phyloP scores from a whole-genome alignment of 2,113 vertebrate genomes.

The Anthoscopus minutus region DNA sequence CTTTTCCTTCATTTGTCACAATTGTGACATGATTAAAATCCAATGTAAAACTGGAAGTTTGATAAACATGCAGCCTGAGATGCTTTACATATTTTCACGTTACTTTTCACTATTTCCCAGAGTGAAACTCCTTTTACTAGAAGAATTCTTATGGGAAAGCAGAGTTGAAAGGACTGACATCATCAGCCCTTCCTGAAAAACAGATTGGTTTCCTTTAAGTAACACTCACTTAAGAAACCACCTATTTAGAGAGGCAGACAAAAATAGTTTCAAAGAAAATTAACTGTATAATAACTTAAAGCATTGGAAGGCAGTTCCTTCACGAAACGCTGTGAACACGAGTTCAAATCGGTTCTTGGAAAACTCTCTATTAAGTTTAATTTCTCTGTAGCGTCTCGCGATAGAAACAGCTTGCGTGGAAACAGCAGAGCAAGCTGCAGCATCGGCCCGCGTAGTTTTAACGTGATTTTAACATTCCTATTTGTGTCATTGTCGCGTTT shows the following conservation, averaged over 20 bases:
- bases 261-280: constrained; percentile 58
- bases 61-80: neutral
- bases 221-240: constrained; percentile 62
- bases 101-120: constrained; percentile 59
- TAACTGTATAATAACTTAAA: neutral
- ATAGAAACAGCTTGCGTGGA: fast-evolving
- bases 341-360: neutral
- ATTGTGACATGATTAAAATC: neutral
- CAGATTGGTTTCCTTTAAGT: constrained; percentile 66
- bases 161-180: constrained; percentile 48
- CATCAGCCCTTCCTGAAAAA: constrained; percentile 58
- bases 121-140: constrained; percentile 53
- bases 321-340: neutral
- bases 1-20: neutral
- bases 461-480: fast-evolving
- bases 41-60: neutral
- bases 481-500: fast-evolving
- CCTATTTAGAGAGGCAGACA: constrained; percentile 40
- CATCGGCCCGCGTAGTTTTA: neutral
- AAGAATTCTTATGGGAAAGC: constrained; percentile 64
- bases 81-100: constrained; percentile 57
- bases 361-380: neutral
- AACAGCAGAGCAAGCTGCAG: neutral
- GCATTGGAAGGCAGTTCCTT: neutral
- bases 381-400: neutral